These are phyloP conservation scores for Eupeodes corollae DNA, from an alignment of 1,140 invertebrate species.

Conservation along the genomic window DNA sequence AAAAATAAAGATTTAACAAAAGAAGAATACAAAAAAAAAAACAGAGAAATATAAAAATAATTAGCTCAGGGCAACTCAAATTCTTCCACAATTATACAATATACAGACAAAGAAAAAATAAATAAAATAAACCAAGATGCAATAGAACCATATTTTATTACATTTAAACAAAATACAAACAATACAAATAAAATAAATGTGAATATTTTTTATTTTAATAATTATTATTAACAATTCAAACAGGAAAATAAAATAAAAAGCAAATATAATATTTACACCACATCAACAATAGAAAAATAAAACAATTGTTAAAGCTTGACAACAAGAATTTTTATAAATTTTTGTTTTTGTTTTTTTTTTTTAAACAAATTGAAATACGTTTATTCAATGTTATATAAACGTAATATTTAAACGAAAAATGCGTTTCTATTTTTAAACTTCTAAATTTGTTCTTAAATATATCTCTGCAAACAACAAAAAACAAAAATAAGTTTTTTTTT, in stretches of 20 bases:
- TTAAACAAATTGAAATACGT: too few relatives aligned
- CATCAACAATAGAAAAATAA: background rate
- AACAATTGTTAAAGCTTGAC: background rate
- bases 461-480: too few relatives aligned
- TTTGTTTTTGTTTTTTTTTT: too few relatives aligned
- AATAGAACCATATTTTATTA: conserved; percentile 7
- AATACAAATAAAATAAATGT: background rate
- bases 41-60: background rate
- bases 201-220: too few relatives aligned
- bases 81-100: conserved; percentile 8
- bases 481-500: too few relatives aligned
- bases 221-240: background rate
- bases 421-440: too few relatives aligned
- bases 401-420: too few relatives aligned
- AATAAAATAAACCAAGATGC: background rate
- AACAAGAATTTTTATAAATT: too few relatives aligned
- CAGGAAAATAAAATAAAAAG: background rate
- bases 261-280: background rate
- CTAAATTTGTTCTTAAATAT: too few relatives aligned
- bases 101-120: too few relatives aligned
- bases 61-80: conserved; percentile 9
- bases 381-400: too few relatives aligned
- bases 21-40: background rate
- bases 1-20: too few relatives aligned
- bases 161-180: background rate